Conservation (phyloP, 2,888 invertebrate species). For the Drosophila kambysellisi region DNA sequence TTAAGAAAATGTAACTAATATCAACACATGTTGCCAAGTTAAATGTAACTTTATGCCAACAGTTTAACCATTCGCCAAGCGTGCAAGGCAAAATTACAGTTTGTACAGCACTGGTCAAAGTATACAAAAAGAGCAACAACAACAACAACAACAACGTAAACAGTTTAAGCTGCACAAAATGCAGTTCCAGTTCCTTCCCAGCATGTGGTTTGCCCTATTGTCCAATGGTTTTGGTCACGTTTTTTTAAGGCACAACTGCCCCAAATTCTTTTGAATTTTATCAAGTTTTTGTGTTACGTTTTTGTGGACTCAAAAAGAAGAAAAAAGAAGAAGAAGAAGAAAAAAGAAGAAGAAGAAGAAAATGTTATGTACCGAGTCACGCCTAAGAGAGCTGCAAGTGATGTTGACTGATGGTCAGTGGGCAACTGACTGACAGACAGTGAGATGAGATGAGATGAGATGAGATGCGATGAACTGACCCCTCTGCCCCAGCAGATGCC, state of each 20-base stretch:
- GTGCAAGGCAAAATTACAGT: slow-evolving; percentile 14
- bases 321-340: background rate
- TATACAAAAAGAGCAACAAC: background rate
- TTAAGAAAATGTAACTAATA: background rate
- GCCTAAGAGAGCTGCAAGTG: slow-evolving; percentile 37
- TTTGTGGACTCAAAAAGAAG: background rate
- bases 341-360: background rate
- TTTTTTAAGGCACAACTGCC: background rate
- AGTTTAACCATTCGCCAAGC: no score
- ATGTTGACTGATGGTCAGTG: slow-evolving; percentile 49
- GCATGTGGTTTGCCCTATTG: background rate
- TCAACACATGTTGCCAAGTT: background rate
- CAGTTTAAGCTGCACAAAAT: background rate
- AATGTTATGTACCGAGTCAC: slow-evolving; percentile 10
- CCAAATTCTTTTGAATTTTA: background rate
- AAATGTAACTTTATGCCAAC: no score
- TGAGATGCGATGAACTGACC: slow-evolving; percentile 2
- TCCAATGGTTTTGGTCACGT: background rate
- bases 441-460: background rate
- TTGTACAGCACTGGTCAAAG: slow-evolving; percentile 14
- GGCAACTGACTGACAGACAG: slow-evolving; percentile 11
- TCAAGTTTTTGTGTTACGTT: slow-evolving; percentile 17
- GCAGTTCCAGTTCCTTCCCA: background rate
- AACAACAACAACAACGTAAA: background rate
- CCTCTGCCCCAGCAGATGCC: background rate